Conservation (phyloP, 2,888 invertebrate species). For the Himalopsyche kuldschensis region DNA sequence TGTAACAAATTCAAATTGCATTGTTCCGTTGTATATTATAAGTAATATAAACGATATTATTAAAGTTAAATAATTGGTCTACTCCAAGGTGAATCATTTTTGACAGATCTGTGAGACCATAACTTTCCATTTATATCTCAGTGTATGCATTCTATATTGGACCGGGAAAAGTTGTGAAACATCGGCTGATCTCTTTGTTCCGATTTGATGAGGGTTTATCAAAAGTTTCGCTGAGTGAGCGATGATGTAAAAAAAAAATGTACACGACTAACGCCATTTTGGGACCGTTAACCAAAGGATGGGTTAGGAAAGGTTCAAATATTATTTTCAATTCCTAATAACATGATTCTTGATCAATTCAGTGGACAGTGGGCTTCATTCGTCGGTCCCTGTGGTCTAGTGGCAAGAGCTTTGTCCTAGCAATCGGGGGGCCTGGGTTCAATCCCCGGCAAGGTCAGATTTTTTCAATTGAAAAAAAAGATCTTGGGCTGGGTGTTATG, state of each 20-base stretch:
- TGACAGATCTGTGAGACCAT: not conserved
- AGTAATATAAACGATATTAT: too few species aligned
- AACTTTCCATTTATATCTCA: not conserved
- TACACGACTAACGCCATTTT: not conserved
- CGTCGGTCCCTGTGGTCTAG: too few species aligned
- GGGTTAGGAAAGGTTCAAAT: not conserved
- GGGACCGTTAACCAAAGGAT: not conserved
- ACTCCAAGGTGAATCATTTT: too few species aligned
- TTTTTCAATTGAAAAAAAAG: too few species aligned
- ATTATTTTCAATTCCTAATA: not conserved
- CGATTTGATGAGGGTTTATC: constrained; percentile 29
- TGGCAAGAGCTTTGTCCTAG: too few species aligned
- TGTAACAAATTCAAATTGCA: too few species aligned
- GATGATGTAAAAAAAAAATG: not conserved
- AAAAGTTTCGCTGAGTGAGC: constrained; percentile 19
- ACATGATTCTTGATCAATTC: not conserved
- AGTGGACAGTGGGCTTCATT: too few species aligned
- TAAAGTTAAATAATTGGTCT: too few species aligned
- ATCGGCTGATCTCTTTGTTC: constrained; percentile 32
- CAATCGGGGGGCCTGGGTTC: too few species aligned
- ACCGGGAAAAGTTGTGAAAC: constrained; percentile 6
- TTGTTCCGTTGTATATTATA: too few species aligned
- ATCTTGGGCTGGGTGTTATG: too few species aligned
- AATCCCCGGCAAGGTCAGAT: too few species aligned
- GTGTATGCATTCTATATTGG: not conserved